phyloP scores from a whole-genome alignment of 2,113 vertebrate genomes.

The Crotalus horridus region DNA sequence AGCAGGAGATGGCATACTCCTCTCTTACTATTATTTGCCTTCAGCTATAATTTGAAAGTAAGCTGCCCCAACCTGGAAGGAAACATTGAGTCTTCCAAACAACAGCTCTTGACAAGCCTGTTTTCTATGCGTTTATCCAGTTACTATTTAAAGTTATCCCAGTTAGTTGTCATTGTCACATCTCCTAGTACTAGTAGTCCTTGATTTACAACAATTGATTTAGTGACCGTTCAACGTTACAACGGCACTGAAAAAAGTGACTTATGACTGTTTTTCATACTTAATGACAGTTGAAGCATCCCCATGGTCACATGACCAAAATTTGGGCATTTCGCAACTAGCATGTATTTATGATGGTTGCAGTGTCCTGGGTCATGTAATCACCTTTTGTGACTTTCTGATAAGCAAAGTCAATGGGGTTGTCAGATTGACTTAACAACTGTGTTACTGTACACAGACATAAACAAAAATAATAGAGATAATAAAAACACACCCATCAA shows the following conservation, averaged over 20 bases:
- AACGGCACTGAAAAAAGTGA: not conserved
- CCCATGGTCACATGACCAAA: not conserved
- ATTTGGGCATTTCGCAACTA: not conserved
- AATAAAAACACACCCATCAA: too few species aligned
- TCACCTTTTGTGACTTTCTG: not conserved
- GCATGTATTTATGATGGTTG: not conserved
- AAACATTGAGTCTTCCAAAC: not conserved
- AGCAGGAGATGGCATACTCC: not conserved
- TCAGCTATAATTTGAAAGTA: not conserved
- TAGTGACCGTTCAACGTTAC: not conserved
- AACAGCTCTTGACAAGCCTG: not conserved
- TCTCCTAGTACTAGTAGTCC: not conserved
- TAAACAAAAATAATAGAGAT: too few species aligned
- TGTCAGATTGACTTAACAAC: too few species aligned
- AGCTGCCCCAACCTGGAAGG: not conserved
- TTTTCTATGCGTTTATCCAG: not conserved
- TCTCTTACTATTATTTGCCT: not conserved
- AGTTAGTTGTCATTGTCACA: not conserved
- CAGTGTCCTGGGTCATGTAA: not conserved
- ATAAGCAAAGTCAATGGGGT: too few species aligned
- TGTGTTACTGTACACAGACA: too few species aligned
- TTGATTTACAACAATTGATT: not conserved
- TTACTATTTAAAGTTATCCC: not conserved
- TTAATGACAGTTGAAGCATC: not conserved
- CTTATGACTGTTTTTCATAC: not conserved